Evolutionary conservation across 2,797 vertebrate genomes (phyloP), one percentile per base, ranked within the genome.

Genomic region (Lagodon rhomboides): DNA sequence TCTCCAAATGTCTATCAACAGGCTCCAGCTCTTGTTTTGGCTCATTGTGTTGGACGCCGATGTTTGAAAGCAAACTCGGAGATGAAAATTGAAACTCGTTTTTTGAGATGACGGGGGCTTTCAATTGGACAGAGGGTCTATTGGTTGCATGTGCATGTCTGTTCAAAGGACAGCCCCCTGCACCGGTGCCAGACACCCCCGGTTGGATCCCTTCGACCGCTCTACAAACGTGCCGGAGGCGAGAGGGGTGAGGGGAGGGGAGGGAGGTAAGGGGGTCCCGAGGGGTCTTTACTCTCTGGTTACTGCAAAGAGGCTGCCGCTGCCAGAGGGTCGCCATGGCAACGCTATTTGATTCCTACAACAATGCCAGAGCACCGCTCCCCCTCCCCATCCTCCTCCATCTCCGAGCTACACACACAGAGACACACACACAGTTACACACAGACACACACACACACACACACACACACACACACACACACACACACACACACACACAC

Each of bases 321-420:
- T 92, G 93, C 93, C 90, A 90, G 87, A 84, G 79, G 82, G 94
- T 96, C 78, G 80, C 93, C 91, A 96, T 96, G 93, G 94, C 88
- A 96, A 96, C 94, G 66, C 91, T 93, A 91, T 95, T 94, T 92
- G 93, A 95, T 96, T 95, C 93, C 93, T 94, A 90, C 94, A 95
- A 95, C 95, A 96, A 95, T 95, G 92, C 93, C 89, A 77, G 90
- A 86, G 71, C 80, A 18, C 87, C 82, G 54, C 87, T 54, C 60
- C 82, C 86, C 84, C 65, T 69, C 49, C 5, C 58, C 70, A 38
- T 59, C 74, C 71, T 55, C 47, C 79, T 78, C 46, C 58, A 71
- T 55, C 49, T 72, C 83, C 77, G 85, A 91, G 77, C 66, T 22
- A n/a, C 77, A 80, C 85, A 27, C 4, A 30, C 30, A 30, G 30